Base-by-base conservation (phyloP, 2,888 invertebrate species). In the Drosophila merina region DNA sequence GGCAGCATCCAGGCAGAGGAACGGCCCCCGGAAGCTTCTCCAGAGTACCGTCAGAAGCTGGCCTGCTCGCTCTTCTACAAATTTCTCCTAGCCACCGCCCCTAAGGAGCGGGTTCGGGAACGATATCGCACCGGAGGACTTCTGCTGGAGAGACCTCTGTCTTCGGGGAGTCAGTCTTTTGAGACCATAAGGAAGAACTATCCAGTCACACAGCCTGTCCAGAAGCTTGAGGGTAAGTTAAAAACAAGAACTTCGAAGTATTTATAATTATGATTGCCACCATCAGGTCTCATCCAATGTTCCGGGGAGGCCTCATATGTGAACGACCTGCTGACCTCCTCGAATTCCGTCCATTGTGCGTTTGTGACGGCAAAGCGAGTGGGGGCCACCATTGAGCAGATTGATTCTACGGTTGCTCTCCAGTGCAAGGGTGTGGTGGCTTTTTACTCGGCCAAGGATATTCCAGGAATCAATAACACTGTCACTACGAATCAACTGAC, bases 11-110 rank as follows among this genome's bases (percentile, higher is more conserved):
- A 92, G 1, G 95, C 96, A 0, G 94, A 94, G 56, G 92, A 93
- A 14, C 90, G 93, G 12, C 93, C 94, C 0, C 95, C 95, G 0
- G 95, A 96, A 83, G 94, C 95, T 0, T 93, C 94, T 0, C 94
- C 95, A 0, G 92, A 92, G 44, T 97, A 95, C 82, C 93, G 96
- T 20, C 95, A 94, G 84, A 92, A 93, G 8, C 92, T 97, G 4
- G 95, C 97, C 0, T 92, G 95, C 60, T 93, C 95, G 7, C 92
- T 97, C 9, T 95, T 97, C 86, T 97, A 97, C 89, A 97, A 97
- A 93, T 93, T 93, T 57, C 83, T 95, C 28, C 86, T 96, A 33
- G 92, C 92, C 47, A 90, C 94, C 20, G 93, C 94, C 12, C 94
- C 95, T 0, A 82, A 88, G 0, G 91, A 93, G 1, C 92, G 91